Percentiles rank a stretch among this genome's conserved stretches.
phyloP scores from a whole-genome alignment of 2,797 vertebrate species.

The Scolopax rusticola region DNA sequence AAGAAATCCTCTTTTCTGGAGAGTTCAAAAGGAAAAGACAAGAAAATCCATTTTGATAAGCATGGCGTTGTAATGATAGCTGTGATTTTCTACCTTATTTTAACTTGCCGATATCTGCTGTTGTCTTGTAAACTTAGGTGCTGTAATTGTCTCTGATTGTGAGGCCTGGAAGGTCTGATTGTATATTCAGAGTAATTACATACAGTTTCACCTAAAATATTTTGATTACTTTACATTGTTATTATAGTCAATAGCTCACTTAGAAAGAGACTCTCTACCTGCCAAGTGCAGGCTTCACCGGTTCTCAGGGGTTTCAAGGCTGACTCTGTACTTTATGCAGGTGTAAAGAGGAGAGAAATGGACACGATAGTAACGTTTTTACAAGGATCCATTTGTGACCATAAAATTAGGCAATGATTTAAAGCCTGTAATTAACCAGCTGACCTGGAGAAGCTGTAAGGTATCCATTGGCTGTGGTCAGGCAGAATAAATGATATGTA shows the following conservation, averaged over 20 bases:
- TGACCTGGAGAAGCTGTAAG: not conserved
- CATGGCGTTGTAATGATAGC: not conserved
- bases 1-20: not conserved
- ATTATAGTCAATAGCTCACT: not conserved
- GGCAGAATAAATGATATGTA: not conserved
- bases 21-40: not conserved
- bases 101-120: not conserved
- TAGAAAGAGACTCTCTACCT: not conserved
- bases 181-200: not conserved
- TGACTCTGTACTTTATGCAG: not conserved
- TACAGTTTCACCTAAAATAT: not conserved
- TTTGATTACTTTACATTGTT: not conserved
- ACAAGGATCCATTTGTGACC: not conserved
- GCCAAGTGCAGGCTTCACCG: fast-evolving
- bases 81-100: not conserved
- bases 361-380: not conserved
- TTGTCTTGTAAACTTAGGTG: not conserved
- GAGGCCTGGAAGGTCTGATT: not conserved
- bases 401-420: not conserved
- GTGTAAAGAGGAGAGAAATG: not conserved
- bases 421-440: not conserved
- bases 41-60: not conserved
- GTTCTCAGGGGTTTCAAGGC: not conserved
- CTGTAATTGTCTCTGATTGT: not conserved
- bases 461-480: not conserved